Evolutionary conservation across 2,888 invertebrate genomes (phyloP).

Genomic region (Callyntrura guangdongensis): DNA sequence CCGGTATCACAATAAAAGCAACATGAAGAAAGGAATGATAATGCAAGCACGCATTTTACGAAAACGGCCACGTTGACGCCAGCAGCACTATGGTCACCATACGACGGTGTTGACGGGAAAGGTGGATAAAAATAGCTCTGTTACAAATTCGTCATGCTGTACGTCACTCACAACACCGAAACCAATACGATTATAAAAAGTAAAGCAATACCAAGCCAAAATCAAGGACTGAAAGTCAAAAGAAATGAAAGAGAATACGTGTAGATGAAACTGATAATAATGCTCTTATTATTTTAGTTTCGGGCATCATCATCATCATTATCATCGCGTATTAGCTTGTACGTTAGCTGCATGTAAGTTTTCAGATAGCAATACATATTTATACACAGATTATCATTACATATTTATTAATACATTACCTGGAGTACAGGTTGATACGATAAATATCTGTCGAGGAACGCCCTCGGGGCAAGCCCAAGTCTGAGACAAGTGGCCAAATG

Average conservation of each 20-base stretch:
- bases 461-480: slow-evolving; percentile 96
- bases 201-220: neutral
- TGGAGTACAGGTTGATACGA: slow-evolving; percentile 94
- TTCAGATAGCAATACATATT: neutral
- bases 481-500: slow-evolving; percentile 97
- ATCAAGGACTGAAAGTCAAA: slow-evolving; percentile 37
- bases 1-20: slow-evolving; percentile 32
- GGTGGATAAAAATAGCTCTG: slow-evolving; percentile 67
- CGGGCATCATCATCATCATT: slow-evolving; percentile 20
- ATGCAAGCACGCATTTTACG: neutral
- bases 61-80: slow-evolving; percentile 10
- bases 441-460: slow-evolving; percentile 98
- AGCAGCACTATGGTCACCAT: neutral
- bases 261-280: neutral
- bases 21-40: slow-evolving; percentile 17
- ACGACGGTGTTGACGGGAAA: neutral
- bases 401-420: slow-evolving; percentile 84
- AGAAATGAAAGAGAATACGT: neutral
- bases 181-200: slow-evolving; percentile 40
- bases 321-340: slow-evolving; percentile 28
- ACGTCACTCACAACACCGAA: slow-evolving; percentile 48
- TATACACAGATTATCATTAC: neutral
- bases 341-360: too few relatives aligned
- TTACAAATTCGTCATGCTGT: slow-evolving; percentile 68
- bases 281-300: slow-evolving; percentile 31